These are phyloP conservation scores for Scortum barcoo DNA, from an alignment of 2,113 vertebrate genomes.

Conservation along the genomic window DNA sequence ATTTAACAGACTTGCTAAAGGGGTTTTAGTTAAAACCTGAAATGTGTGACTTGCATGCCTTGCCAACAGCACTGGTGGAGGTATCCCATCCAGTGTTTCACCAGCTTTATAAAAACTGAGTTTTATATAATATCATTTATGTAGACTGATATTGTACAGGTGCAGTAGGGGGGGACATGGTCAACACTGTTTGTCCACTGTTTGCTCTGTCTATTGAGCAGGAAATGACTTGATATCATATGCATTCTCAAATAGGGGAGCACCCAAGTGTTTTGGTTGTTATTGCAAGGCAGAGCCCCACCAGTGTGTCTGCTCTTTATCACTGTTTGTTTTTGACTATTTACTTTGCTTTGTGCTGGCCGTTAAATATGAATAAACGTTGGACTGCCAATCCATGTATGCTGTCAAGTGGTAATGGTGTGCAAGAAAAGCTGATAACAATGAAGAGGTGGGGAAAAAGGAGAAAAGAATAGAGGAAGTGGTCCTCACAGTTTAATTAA, in stretches of 20 bases:
- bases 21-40: not conserved
- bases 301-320: not conserved
- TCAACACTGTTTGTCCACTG: not conserved
- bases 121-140: not conserved
- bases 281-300: not conserved
- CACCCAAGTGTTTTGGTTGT: slow-evolving; percentile 38
- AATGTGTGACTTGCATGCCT: not conserved
- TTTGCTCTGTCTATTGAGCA: slow-evolving; percentile 36
- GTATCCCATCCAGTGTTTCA: not conserved
- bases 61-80: not conserved
- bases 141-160: not conserved
- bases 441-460: not conserved
- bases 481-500: slow-evolving; percentile 45
- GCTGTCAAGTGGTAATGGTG: not conserved
- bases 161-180: not conserved
- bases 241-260: slow-evolving; percentile 15
- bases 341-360: slow-evolving; percentile 26
- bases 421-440: slow-evolving; percentile 6
- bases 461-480: slow-evolving; percentile 1
- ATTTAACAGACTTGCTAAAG: not conserved
- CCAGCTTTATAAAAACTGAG: not conserved
- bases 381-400: not conserved
- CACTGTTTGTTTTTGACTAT: slow-evolving; percentile 24
- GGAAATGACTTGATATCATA: slow-evolving; percentile 48
- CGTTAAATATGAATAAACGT: slow-evolving; percentile 31